Evolutionary conservation across 92 coral and sea anemone genomes (phyloP).

Genomic region (Pocillopora meandrina): DNA sequence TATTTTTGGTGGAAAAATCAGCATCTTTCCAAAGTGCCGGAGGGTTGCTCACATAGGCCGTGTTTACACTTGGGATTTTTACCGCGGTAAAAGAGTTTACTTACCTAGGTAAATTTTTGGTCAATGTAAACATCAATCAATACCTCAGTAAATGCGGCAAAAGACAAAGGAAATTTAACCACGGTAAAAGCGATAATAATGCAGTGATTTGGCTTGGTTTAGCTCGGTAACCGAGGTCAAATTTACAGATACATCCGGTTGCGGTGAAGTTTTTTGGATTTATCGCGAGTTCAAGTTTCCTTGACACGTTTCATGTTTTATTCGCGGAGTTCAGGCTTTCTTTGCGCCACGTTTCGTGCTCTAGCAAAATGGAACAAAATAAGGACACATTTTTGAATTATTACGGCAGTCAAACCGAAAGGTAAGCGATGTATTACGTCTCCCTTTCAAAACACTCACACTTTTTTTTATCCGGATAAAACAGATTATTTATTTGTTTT

Average conservation of each 20-base stretch:
- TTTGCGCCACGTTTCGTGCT: constrained; percentile 38
- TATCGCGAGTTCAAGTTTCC: constrained; percentile 37
- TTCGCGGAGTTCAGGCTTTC: too few species aligned
- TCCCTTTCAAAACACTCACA: too few species aligned
- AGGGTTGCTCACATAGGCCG: background rate
- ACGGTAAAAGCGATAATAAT: constrained; percentile 40
- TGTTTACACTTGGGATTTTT: constrained; percentile 33
- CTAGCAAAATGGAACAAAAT: constrained; percentile 32
- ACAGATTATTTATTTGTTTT: background rate
- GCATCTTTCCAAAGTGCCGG: too few species aligned
- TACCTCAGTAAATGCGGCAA: constrained; percentile 21
- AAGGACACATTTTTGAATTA: constrained; percentile 35
- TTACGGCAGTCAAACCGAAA: constrained; percentile 41
- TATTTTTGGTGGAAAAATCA: too few species aligned
- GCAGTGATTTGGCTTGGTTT: constrained; percentile 38
- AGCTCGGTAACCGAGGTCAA: constrained; percentile 45
- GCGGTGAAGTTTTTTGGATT: constrained; percentile 28
- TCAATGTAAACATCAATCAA: constrained; percentile 21
- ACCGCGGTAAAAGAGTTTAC: constrained; percentile 16
- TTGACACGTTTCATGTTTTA: too few species aligned
- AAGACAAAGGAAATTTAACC: constrained; percentile 38
- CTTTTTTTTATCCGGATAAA: too few species aligned
- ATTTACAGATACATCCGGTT: constrained; percentile 39
- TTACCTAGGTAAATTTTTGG: constrained; percentile 35
- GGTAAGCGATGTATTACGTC: constrained; percentile 37